Evolutionary conservation across 2,797 vertebrate species (phyloP).

Genomic region (Arctocebus calabarensis): DNA sequence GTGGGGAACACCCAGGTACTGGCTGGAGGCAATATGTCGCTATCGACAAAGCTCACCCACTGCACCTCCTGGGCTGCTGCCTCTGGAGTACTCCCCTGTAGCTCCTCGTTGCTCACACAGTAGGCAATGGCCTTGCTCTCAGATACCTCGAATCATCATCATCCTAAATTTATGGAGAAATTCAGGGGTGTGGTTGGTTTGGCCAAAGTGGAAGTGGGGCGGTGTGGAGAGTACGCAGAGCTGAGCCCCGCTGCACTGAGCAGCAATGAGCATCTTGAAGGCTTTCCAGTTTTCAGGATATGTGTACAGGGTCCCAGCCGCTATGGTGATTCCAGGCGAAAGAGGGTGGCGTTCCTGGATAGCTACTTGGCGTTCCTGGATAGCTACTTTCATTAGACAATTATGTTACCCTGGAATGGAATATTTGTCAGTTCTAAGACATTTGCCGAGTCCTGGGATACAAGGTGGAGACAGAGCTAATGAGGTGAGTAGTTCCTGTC

Average conservation of each 20-base stretch:
- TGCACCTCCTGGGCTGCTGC: too few relatives aligned
- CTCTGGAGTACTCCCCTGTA: too few relatives aligned
- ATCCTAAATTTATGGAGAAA: slow-evolving; percentile 91
- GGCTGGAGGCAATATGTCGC: too few relatives aligned
- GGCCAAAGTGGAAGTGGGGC: slow-evolving; percentile 94
- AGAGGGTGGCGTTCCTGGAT: slow-evolving; percentile 78
- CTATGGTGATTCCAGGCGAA: slow-evolving; percentile 94
- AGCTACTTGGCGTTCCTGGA: background rate
- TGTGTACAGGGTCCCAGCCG: slow-evolving; percentile 93
- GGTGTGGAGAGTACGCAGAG: slow-evolving; percentile 89
- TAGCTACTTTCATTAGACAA: background rate
- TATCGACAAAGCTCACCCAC: too few relatives aligned
- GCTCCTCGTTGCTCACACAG: too few relatives aligned
- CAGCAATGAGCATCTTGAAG: slow-evolving; percentile 94
- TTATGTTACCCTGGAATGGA: background rate
- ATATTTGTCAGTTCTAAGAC: background rate
- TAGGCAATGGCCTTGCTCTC: too few relatives aligned
- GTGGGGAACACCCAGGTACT: too few relatives aligned
- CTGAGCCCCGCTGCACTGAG: slow-evolving; percentile 92
- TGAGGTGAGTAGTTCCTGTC: background rate
- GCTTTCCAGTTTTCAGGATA: slow-evolving; percentile 96
- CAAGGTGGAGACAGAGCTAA: background rate
- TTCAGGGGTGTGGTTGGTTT: slow-evolving; percentile 92
- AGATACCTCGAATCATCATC: too few relatives aligned
- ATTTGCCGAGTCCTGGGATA: background rate